Evolutionary conservation across 2,888 invertebrate species (phyloP).

Genomic region (Cantharis rufa): DNA sequence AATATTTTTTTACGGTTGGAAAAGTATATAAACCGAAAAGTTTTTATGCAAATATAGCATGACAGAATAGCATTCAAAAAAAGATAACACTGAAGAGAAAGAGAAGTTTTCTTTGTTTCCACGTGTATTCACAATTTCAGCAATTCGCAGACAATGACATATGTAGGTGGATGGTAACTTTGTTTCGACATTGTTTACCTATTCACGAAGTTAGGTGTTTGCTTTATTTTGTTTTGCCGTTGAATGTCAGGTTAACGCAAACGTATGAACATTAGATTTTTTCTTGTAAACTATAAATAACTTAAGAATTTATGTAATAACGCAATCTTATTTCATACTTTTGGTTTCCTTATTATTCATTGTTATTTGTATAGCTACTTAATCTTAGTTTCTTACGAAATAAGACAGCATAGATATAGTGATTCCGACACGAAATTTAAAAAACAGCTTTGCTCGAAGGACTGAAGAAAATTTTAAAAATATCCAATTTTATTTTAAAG

Average conservation of each 20-base stretch:
- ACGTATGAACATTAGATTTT: slow-evolving; percentile 24
- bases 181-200: slow-evolving; percentile 20
- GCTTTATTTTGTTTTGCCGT: slow-evolving; percentile 22
- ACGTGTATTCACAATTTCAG: slow-evolving; percentile 11
- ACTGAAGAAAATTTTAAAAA: neutral
- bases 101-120: neutral
- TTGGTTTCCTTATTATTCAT: slow-evolving; percentile 27
- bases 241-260: slow-evolving; percentile 24
- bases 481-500: neutral
- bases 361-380: slow-evolving; percentile 10
- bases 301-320: slow-evolving; percentile 19
- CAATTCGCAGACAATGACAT: slow-evolving; percentile 24
- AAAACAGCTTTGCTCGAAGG: neutral
- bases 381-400: slow-evolving; percentile 21
- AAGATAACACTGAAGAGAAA: slow-evolving; percentile 1
- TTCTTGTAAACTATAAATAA: slow-evolving; percentile 25
- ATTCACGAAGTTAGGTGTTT: slow-evolving; percentile 23
- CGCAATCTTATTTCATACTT: slow-evolving; percentile 26
- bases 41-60: neutral
- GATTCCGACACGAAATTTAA: neutral
- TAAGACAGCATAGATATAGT: neutral
- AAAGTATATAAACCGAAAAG: neutral
- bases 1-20: neutral
- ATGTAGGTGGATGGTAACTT: slow-evolving; percentile 26
- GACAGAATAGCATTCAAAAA: neutral